These are phyloP conservation scores for Drosophila hamatofila DNA, from an alignment of 2,888 invertebrate genomes.

Conservation along the genomic window DNA sequence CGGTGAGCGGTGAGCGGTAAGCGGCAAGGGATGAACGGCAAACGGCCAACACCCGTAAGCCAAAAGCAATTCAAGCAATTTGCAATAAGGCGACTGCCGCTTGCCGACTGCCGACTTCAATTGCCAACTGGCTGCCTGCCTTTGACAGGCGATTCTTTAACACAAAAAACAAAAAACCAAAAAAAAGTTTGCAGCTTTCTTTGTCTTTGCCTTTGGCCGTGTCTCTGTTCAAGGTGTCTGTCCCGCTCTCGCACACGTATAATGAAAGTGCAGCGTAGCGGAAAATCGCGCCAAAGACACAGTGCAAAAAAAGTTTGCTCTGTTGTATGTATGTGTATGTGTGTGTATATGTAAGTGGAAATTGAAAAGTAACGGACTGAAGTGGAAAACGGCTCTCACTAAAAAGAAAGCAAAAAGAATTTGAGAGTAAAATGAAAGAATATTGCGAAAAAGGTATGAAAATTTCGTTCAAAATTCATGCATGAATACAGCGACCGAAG, in stretches of 20 bases:
- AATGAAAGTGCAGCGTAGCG: constrained; percentile 77
- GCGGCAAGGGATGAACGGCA: background rate
- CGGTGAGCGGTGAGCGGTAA: background rate
- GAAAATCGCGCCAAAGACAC: constrained; percentile 77
- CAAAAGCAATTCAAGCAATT: constrained; percentile 75
- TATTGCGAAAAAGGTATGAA: constrained; percentile 77
- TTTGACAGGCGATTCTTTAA: constrained; percentile 51
- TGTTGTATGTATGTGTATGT: constrained; percentile 14
- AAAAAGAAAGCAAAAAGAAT: constrained; percentile 17
- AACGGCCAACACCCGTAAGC: constrained; percentile 47
- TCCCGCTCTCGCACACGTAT: constrained; percentile 55
- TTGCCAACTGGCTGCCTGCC: constrained; percentile 52
- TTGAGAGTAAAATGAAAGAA: constrained; percentile 51
- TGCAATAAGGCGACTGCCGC: constrained; percentile 70
- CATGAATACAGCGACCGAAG: constrained; percentile 69
- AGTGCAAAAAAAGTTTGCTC: constrained; percentile 45
- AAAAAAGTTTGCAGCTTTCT: constrained; percentile 30
- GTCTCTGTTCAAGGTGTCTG: constrained; percentile 25
- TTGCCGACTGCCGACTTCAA: constrained; percentile 52
- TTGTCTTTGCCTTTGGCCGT: constrained; percentile 45
- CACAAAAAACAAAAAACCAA: background rate
- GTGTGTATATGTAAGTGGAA: constrained; percentile 57
- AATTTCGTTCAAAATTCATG: constrained; percentile 78
- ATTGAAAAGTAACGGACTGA: constrained; percentile 78
- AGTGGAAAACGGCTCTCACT: constrained; percentile 51